Evolutionary conservation across 2,113 vertebrate genomes (phyloP), one percentile per base, ranked within the genome.

Genomic region (Ondatra zibethicus): DNA sequence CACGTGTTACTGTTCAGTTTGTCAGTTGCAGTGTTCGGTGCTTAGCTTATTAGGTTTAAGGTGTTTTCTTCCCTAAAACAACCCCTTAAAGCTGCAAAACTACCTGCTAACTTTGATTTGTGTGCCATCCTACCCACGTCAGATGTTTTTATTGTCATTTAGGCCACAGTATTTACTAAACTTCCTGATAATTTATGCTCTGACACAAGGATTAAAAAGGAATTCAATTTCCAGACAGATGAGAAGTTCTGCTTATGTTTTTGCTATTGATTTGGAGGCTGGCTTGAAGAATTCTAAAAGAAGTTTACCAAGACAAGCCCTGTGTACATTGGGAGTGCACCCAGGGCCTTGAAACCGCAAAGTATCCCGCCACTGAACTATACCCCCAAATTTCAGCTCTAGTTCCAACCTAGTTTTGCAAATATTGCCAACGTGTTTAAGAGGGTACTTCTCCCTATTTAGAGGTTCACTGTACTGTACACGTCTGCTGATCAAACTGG

Each of bases 121-220:
- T 47, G 72, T 31, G 96, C 14, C 29, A 66, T 31, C 13, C 25
- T 10, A 88, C 36, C 3, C 31, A 52, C 39, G 50, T 70, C 31
- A 76, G 52, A 23, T 87, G 58, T 88, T 80, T 94, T 58, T 12
- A 91, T 25, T 94, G 73, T 85, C 17, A 45, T 73, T 73, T 23
- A 73, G 45, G 76, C 94, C 13, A 84, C 65, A 52, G 50, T 93
- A 80, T 93, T 94, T 91, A 91, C 70, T 91, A 78, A 94, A 93
- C 78, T 92, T 55, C 47, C 31, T 3, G 31, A 33, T 80, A 17
- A 39, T 39, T 68, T 61, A 76, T 27, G 66, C 89, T 45, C 33
- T 95, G 47, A 63, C 80, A 36, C 68, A 70, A 68, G 33, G 68
- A 36, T 70, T 70, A 70, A 70, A 70, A 17, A 70, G 68, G 68